Percentiles rank a stretch among this genome's conserved stretches.
Evolutionary conservation across 2,113 vertebrate species (phyloP).

Genomic region (Leucoraja erinaceus): DNA sequence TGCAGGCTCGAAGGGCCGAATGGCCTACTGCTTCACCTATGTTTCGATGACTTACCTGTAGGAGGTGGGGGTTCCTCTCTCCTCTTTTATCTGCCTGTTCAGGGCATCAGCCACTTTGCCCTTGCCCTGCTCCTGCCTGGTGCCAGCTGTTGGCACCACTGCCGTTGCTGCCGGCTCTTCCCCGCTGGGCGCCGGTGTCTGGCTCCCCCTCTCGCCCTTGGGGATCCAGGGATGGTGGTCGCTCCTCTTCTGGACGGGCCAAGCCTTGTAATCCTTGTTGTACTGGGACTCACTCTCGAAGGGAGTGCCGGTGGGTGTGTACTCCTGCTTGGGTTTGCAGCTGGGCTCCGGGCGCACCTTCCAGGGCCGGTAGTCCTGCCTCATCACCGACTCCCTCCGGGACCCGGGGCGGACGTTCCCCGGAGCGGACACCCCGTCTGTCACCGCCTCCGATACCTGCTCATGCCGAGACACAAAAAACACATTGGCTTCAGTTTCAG

Average conservation of each 20-base stretch:
- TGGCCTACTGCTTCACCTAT: too few relatives aligned
- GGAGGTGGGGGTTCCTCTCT: slow-evolving; percentile 65
- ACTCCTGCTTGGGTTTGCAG: slow-evolving; percentile 85
- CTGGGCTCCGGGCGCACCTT: slow-evolving; percentile 82
- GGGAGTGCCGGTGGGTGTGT: slow-evolving; percentile 80
- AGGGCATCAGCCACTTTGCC: slow-evolving; percentile 71
- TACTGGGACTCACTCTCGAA: slow-evolving; percentile 90
- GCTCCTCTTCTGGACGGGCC: slow-evolving; percentile 80
- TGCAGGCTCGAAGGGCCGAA: too few relatives aligned
- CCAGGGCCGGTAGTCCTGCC: slow-evolving; percentile 89
- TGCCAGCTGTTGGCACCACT: slow-evolving; percentile 30
- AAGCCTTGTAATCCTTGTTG: slow-evolving; percentile 91
- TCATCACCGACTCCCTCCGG: slow-evolving; percentile 74
- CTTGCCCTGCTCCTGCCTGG: slow-evolving; percentile 45
- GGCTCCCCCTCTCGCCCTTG: slow-evolving; percentile 53
- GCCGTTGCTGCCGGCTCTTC: slow-evolving; percentile 37
- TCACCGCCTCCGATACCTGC: slow-evolving; percentile 49
- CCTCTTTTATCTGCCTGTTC: slow-evolving; percentile 83
- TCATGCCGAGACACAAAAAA: background rate
- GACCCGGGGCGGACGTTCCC: slow-evolving; percentile 45
- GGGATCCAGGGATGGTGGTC: slow-evolving; percentile 96
- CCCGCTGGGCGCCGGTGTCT: slow-evolving; percentile 43
- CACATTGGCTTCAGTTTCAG: too few relatives aligned
- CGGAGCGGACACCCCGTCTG: slow-evolving; percentile 44
- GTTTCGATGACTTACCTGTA: slow-evolving; percentile 67